Conservation (phyloP, 2,113 vertebrate species). For the Benitochromis conjunctus region DNA sequence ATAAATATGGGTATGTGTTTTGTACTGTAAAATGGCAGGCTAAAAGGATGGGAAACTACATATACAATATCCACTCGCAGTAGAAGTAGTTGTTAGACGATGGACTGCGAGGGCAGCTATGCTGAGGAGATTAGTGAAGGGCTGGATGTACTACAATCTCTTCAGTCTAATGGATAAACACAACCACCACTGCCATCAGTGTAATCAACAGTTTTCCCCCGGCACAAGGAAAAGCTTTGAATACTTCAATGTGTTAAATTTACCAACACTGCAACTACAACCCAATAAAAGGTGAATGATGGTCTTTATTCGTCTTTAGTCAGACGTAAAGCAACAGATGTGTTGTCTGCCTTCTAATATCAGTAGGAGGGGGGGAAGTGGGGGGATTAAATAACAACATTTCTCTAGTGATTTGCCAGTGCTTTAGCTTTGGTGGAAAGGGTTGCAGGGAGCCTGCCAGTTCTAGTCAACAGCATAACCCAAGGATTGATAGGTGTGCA, state of each 20-base stretch:
- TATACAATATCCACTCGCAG: not conserved
- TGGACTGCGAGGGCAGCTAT: constrained; percentile 10
- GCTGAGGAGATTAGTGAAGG: constrained; percentile 41
- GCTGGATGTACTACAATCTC: constrained; percentile 29
- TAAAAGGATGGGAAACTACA: not conserved
- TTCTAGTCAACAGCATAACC: not conserved
- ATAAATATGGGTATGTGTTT: constrained; percentile 6
- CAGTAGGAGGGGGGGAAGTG: constrained; percentile 16
- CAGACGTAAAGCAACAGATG: constrained; percentile 61
- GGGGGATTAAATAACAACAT: constrained; percentile 65
- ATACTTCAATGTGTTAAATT: not conserved
- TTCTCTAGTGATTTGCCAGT: constrained; percentile 71
- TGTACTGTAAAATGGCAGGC: constrained; percentile 29
- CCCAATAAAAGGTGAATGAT: not conserved
- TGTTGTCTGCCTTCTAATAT: constrained; percentile 51
- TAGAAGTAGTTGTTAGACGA: constrained; percentile 20
- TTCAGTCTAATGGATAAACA: constrained; percentile 32
- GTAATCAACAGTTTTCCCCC: not conserved
- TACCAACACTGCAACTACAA: not conserved
- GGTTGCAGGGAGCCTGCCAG: constrained; percentile 27
- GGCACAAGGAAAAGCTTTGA: not conserved
- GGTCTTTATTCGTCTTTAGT: not conserved
- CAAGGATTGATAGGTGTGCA: constrained; percentile 18
- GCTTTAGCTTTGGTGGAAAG: constrained; percentile 55
- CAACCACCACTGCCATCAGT: not conserved